Percentiles rank a stretch among this genome's conserved stretches.
Evolutionary conservation across 2,113 vertebrate genomes (phyloP).

Genomic region (Leptobrachium ailaonicum): DNA sequence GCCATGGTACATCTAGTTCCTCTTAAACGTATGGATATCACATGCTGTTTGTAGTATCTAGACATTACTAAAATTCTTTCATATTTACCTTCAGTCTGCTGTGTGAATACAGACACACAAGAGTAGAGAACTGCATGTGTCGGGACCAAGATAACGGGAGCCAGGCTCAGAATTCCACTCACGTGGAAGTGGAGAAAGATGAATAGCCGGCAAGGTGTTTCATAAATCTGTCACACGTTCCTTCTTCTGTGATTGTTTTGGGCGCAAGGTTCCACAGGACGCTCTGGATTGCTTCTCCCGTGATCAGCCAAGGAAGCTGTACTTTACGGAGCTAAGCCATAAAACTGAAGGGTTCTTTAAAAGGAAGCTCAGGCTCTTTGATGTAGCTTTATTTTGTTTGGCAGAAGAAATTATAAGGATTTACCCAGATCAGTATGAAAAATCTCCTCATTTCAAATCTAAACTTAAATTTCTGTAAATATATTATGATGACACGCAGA

Average conservation of each 20-base stretch:
- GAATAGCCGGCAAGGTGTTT: not conserved
- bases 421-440: no score
- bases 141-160: not conserved
- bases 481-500: no score
- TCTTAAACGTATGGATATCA: no score
- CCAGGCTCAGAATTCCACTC: slow-evolving; percentile 1
- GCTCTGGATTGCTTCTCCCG: slow-evolving; percentile 29
- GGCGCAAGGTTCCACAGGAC: not conserved
- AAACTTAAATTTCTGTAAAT: no score
- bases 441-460: no score
- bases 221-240: slow-evolving; percentile 9
- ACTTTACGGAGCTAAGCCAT: slow-evolving; percentile 5
- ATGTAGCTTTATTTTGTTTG: no score
- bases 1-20: no score
- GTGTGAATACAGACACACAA: not conserved
- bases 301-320: slow-evolving; percentile 2
- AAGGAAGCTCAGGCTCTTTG: not conserved
- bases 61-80: not conserved
- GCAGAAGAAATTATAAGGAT: no score
- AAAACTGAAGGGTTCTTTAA: not conserved
- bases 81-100: not conserved
- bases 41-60: no score
- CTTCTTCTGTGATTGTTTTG: slow-evolving; percentile 11
- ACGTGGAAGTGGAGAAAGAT: not conserved
- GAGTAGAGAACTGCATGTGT: not conserved